Evolutionary conservation across 2,888 invertebrate species (phyloP), one percentile per base, ranked within the genome.

Genomic region (Graphium colonna): DNA sequence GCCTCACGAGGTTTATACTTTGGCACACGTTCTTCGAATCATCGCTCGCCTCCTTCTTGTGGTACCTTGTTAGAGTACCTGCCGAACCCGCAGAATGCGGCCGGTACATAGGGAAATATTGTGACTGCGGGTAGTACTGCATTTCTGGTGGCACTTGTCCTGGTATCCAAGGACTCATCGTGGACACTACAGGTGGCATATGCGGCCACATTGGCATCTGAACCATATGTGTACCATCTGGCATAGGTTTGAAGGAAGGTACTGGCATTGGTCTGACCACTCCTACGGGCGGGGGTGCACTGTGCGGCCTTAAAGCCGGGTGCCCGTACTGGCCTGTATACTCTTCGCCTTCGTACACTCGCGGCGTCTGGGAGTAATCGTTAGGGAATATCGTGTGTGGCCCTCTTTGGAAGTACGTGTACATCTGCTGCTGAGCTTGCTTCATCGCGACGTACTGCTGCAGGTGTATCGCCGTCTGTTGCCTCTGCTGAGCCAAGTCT

Each of bases 401-500:
- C 36, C 82, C 79, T 59, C 88, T 69, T 60, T 89, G 89, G 36
- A 87, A 67, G 63, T 87, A 90, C 0, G 79, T 73, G 52, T 81
- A 86, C 87, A 90, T 86, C 56, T 89, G 88, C 56, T 90, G 90
- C 60, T 90, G 90, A 0, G 90, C 90, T 69, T 90, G 90, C 57
- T 90, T 90, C 90, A 90, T 90, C 0, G 90, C 90, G 0, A 90
- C 90, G 59, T 90, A 90, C 53, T 90, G 90, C 64, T 90, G 90
- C 48, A 90, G 65, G 44, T 90, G 89, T 49, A 90, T 73, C 0
- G 86, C 89, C 0, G 90, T 90, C 63, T 90, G 90, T 55, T 90
- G 90, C 42, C 90, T 71, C 49, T 90, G 90, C 57, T 89, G 89
- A 0, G 72, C 79, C 13, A 88, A 57, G 38, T 89, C 88, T 51